Evolutionary conservation across 2,797 vertebrate species (phyloP).

Genomic region (Acanthurus lineatus): DNA sequence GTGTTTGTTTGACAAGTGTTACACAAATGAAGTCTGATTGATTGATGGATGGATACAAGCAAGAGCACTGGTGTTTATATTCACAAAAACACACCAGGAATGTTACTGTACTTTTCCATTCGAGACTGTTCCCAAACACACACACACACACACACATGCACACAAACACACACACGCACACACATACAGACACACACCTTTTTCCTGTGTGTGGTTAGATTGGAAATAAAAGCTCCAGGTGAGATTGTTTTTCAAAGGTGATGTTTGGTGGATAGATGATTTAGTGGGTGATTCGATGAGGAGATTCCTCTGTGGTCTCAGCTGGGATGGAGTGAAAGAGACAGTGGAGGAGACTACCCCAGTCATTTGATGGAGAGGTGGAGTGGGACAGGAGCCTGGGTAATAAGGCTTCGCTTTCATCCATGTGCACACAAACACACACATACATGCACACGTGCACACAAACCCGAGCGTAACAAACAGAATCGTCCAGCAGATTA

Average conservation of each 20-base stretch:
- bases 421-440: neutral
- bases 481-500: constrained; percentile 65
- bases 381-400: constrained; percentile 53
- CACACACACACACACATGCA: neutral
- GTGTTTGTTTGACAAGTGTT: no score
- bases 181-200: constrained; percentile 13
- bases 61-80: neutral
- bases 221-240: constrained; percentile 71
- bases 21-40: no score
- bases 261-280: constrained; percentile 69
- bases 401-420: constrained; percentile 64
- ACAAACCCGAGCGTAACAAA: constrained; percentile 33
- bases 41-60: neutral
- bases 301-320: constrained; percentile 75
- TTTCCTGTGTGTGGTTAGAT: constrained; percentile 45
- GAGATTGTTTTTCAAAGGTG: constrained; percentile 68
- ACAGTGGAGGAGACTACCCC: constrained; percentile 42
- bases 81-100: neutral
- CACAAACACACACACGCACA: neutral
- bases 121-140: no score
- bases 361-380: constrained; percentile 72
- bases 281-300: constrained; percentile 73
- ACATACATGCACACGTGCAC: constrained; percentile 5
- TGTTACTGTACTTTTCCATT: neutral
- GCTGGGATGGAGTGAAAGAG: constrained; percentile 59